These are phyloP conservation scores for Oryzias celebensis DNA, from an alignment of 2,113 vertebrate species.

Conservation along the genomic window DNA sequence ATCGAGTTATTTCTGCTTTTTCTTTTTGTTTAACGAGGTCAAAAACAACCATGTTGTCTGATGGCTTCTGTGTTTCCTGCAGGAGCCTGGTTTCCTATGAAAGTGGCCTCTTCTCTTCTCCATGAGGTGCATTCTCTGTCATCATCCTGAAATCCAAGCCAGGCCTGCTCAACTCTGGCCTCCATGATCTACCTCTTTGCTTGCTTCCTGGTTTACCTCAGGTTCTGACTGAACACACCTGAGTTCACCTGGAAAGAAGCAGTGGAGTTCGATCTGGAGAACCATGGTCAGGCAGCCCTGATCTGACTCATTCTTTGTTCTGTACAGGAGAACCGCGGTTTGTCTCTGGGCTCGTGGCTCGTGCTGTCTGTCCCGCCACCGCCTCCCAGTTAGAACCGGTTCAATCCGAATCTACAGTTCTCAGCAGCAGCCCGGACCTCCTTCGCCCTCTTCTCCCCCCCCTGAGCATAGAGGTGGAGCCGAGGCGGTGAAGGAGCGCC, in stretches of 20 bases:
- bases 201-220: too few relatives aligned
- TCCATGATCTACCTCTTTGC: too few relatives aligned
- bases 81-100: too few relatives aligned
- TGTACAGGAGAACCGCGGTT: slow-evolving; percentile 68
- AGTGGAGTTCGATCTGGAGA: too few relatives aligned
- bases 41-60: background rate
- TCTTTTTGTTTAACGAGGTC: background rate
- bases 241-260: too few relatives aligned
- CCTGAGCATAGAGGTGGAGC: slow-evolving; percentile 33
- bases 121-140: slow-evolving; percentile 51
- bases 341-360: slow-evolving; percentile 67
- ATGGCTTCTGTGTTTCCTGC: too few relatives aligned
- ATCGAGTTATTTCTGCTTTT: too few relatives aligned
- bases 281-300: background rate
- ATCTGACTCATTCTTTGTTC: background rate
- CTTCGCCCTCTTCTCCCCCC: slow-evolving; percentile 55
- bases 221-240: too few relatives aligned
- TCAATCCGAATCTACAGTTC: slow-evolving; percentile 73
- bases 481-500: slow-evolving; percentile 52
- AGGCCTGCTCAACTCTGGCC: too few relatives aligned
- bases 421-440: slow-evolving; percentile 54
- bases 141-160: too few relatives aligned
- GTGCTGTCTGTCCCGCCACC: slow-evolving; percentile 52
- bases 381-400: slow-evolving; percentile 49
- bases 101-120: slow-evolving; percentile 7